Conservation (phyloP, 2,797 vertebrate species). For the Cynopterus sphinx region DNA sequence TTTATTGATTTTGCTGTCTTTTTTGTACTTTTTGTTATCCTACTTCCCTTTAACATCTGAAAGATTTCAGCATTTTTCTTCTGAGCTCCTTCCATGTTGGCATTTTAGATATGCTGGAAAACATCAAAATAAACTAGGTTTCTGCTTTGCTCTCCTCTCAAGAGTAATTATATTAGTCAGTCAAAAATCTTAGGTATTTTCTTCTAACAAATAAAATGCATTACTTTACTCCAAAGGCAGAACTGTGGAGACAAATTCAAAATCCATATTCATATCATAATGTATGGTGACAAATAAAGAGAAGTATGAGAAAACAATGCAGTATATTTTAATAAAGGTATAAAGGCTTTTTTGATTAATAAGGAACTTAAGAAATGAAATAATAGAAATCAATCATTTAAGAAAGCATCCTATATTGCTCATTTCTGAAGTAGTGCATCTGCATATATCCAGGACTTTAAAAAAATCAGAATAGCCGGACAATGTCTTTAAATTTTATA, state of each 20-base stretch:
- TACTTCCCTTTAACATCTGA: slow-evolving; percentile 65
- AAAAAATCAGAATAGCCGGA: background rate
- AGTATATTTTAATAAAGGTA: slow-evolving; percentile 62
- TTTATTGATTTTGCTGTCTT: slow-evolving; percentile 72
- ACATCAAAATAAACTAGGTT: slow-evolving; percentile 78
- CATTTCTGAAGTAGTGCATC: background rate
- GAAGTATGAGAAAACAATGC: slow-evolving; percentile 62
- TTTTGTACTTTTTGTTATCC: slow-evolving; percentile 74
- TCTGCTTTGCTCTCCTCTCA: slow-evolving; percentile 56
- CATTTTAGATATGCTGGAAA: slow-evolving; percentile 65
- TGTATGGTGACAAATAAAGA: slow-evolving; percentile 57
- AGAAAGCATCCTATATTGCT: background rate
- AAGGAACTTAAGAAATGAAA: background rate
- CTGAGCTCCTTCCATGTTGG: slow-evolving; percentile 63
- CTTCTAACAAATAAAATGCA: slow-evolving; percentile 67
- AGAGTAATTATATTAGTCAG: slow-evolving; percentile 70
- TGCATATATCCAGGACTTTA: background rate
- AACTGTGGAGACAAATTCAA: slow-evolving; percentile 71
- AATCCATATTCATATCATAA: slow-evolving; percentile 58
- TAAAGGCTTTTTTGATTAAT: slow-evolving; percentile 38
- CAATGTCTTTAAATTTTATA: background rate
- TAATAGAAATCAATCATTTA: slow-evolving; percentile 19
- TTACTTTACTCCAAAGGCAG: slow-evolving; percentile 66
- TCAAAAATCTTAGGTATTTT: slow-evolving; percentile 62
- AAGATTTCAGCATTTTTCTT: slow-evolving; percentile 69